Conservation (phyloP, 2,113 vertebrate genomes). For the Xenotilapia leptura region DNA sequence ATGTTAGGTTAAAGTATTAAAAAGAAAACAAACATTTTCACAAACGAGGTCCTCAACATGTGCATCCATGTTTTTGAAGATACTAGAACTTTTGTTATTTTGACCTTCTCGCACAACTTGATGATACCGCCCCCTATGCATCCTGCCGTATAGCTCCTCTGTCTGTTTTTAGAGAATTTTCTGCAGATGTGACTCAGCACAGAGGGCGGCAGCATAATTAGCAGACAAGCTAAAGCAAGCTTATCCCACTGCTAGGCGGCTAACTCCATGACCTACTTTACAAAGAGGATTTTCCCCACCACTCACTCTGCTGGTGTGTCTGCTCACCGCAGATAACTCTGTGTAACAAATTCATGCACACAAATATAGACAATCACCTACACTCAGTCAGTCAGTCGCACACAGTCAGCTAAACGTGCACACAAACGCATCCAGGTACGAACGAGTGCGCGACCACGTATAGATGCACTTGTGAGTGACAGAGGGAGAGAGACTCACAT, state of each 20-base stretch:
- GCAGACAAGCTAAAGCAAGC: conserved; percentile 58
- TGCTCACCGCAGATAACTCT: conserved; percentile 52
- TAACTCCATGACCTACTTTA: conserved; percentile 71
- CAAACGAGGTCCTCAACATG: not conserved
- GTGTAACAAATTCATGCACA: conserved; percentile 36
- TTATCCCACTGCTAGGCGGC: conserved; percentile 51
- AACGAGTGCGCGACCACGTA: not conserved
- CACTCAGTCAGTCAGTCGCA: not conserved
- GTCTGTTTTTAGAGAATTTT: conserved; percentile 29
- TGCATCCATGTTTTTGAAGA: not conserved
- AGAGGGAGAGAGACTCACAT: not conserved
- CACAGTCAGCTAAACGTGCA: not conserved
- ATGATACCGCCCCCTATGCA: not conserved
- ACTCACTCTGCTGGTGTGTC: conserved; percentile 45
- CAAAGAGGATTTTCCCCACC: conserved; percentile 68
- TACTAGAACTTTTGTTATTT: not conserved
- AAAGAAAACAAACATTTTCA: not conserved
- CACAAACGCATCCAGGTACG: not conserved
- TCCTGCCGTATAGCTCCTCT: not conserved
- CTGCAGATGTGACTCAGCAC: conserved; percentile 61
- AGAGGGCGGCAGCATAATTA: conserved; percentile 53
- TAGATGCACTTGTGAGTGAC: not conserved
- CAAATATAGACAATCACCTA: not conserved
- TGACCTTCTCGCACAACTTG: not conserved
- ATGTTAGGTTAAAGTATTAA: not conserved